phyloP scores from a whole-genome alignment of 2,888 invertebrate genomes.

The Plebejus melissa region DNA sequence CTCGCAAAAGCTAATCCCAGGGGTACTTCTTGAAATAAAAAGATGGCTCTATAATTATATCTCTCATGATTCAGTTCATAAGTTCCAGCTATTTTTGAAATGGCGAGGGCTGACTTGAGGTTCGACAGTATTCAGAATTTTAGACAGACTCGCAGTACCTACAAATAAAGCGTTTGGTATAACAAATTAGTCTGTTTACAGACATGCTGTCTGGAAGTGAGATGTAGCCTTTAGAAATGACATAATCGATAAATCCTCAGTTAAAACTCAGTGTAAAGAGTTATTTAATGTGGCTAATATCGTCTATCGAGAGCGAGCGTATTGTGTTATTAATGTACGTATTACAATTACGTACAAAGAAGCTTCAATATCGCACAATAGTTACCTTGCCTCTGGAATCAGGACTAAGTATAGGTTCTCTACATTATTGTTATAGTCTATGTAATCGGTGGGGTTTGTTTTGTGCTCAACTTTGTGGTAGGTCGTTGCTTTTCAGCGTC shows the following conservation, averaged over 20 bases:
- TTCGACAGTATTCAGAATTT: too few species aligned
- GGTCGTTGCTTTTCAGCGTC: not conserved
- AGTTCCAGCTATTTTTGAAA: too few species aligned
- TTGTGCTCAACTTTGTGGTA: not conserved
- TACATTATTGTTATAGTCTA: not conserved
- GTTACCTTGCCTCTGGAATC: not conserved
- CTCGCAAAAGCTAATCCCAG: too few species aligned
- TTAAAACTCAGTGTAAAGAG: not conserved
- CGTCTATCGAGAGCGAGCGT: not conserved
- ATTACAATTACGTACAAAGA: not conserved
- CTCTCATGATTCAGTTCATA: too few species aligned
- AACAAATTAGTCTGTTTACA: too few species aligned
- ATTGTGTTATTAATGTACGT: slow-evolving; percentile 3
- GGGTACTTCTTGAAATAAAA: too few species aligned
- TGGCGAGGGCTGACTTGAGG: too few species aligned
- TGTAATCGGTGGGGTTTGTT: not conserved
- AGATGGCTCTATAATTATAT: too few species aligned
- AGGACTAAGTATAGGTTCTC: not conserved
- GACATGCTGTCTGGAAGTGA: too few species aligned
- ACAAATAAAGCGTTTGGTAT: too few species aligned
- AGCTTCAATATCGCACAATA: not conserved
- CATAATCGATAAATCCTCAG: not conserved
- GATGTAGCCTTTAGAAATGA: not conserved
- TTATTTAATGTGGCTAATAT: not conserved
- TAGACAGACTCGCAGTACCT: too few species aligned